Evolutionary conservation across 2,797 vertebrate species (phyloP), one percentile per base, ranked within the genome.

Genomic region (Erpetoichthys calabaricus): DNA sequence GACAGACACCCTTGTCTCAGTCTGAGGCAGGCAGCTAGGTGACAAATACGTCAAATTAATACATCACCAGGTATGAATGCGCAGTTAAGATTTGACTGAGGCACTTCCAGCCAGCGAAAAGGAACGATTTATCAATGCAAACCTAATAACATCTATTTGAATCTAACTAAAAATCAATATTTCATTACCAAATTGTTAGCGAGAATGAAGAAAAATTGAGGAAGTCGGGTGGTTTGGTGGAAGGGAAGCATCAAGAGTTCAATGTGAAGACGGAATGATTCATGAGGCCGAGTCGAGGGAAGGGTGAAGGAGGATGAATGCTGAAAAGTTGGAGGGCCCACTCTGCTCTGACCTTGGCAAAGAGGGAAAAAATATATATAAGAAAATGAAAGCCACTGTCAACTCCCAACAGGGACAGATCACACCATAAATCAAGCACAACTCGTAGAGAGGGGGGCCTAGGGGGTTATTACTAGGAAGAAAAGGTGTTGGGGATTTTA

Each of bases 81-180:
- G 44, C 81, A 75, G 81, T 84, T 82, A 77, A 77, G 82, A 84
- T 86, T 88, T 89, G 86, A 86, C 87, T 80, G 82, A 88, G 80
- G 84, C 79, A 84, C 84, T 90, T 88, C 85, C 84, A 85, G 80
- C 82, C 81, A 68, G 81, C 77, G 84, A 75, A 81, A 83, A 80
- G 72, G 86, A 88, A 84, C 86, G 82, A 97, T 98, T 95, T 96
- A 97, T 99, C 96, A 99, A 99, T 98, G 94, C 94, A 99, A 99
- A 98, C 90, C 93, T 98, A 98, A 98, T 96, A 97, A 97, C 92
- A 95, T 95, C 95, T 91, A 98, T 99, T 97, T 98, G 91, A 97
- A 98, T 98, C 94, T 98, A 98, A 99, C 93, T 92, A 99, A 98
- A 98, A 99, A 99, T 98, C 96, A 97, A 99, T 99, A 98, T 99